phyloP scores from a whole-genome alignment of 2,888 invertebrate genomes.

The Aleiodes leptofemur region DNA sequence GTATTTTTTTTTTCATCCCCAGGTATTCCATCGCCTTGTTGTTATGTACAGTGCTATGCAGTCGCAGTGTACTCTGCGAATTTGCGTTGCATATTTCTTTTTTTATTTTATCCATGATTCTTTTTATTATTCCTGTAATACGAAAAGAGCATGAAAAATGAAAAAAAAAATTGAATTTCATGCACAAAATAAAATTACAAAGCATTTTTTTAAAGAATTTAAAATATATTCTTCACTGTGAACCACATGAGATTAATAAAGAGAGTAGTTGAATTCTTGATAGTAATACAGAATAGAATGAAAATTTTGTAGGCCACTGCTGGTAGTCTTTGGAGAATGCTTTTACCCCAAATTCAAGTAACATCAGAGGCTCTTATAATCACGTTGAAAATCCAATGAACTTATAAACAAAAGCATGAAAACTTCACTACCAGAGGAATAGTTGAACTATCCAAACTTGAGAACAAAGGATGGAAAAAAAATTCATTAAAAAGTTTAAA shows the following conservation, averaged over 20 bases:
- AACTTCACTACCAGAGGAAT: not conserved
- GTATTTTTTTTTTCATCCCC: conserved; percentile 5
- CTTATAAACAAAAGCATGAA: conserved; percentile 7
- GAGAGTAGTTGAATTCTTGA: conserved; percentile 4
- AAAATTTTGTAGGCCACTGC: not conserved
- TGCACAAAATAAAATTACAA: too few species aligned
- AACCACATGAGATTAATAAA: too few species aligned
- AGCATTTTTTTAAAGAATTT: too few species aligned
- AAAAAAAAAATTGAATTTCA: too few species aligned
- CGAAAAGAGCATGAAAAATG: too few species aligned
- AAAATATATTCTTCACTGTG: too few species aligned
- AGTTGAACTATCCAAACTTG: too few species aligned
- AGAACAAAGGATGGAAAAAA: too few species aligned
- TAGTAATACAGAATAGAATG: not conserved
- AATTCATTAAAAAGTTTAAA: too few species aligned
- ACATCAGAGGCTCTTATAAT: conserved; percentile 1
- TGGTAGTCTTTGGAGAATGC: conserved; percentile 1
- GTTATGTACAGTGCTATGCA: not conserved
- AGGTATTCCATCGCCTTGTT: conserved; percentile 12
- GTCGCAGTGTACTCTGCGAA: not conserved
- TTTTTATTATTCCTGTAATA: too few species aligned
- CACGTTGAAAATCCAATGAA: not conserved
- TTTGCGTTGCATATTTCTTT: not conserved
- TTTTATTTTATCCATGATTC: too few species aligned
- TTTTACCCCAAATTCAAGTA: conserved; percentile 15